phyloP scores from a whole-genome alignment of 2,797 vertebrate species.

The Hippopotamyrus pictus region DNA sequence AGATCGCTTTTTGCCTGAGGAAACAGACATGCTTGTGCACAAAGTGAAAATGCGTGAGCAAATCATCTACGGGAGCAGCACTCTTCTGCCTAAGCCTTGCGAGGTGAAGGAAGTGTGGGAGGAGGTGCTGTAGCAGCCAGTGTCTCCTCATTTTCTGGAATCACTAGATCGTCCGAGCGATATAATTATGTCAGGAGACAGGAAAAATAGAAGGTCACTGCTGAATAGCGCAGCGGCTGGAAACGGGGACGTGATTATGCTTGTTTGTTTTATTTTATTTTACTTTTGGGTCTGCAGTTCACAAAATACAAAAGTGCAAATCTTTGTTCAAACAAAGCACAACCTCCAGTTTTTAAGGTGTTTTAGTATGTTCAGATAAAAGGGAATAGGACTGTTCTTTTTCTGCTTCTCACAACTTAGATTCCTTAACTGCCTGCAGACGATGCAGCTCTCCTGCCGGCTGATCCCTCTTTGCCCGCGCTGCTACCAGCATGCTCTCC shows the following conservation, averaged over 20 bases:
- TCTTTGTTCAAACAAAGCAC: background rate
- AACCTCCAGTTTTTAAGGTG: background rate
- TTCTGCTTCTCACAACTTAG: background rate
- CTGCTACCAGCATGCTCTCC: background rate
- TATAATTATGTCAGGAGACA: background rate
- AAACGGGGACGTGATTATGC: too few species aligned
- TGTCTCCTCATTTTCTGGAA: background rate
- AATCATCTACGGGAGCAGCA: background rate
- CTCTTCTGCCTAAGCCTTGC: background rate
- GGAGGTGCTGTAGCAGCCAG: background rate
- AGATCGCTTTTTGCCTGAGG: background rate
- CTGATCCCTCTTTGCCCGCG: background rate
- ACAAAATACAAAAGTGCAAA: background rate
- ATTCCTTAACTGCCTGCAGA: background rate
- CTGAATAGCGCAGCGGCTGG: background rate
- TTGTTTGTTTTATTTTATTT: too few species aligned
- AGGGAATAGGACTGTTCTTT: background rate
- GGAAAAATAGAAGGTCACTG: background rate
- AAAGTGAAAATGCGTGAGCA: background rate
- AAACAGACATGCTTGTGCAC: background rate
- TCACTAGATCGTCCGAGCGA: background rate
- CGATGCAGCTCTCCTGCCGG: background rate
- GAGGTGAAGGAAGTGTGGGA: background rate
- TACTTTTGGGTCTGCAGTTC: background rate
- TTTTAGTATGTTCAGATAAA: background rate